Evolutionary conservation across 2,797 vertebrate species (phyloP).

Genomic region (Lepus townsendii): DNA sequence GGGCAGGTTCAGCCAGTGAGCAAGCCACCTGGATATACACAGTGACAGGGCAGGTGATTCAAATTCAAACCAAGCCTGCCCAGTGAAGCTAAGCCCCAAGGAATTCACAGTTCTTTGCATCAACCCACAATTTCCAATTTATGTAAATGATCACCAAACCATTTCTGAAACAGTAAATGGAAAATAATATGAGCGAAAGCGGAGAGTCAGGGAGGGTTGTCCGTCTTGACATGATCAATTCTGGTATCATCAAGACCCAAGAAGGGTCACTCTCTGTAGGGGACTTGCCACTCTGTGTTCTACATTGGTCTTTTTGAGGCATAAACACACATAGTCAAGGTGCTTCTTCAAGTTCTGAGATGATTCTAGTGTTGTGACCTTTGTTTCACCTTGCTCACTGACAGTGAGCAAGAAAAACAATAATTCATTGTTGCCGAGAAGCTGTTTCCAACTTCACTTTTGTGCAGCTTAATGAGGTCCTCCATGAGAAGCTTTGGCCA

Average conservation of each 20-base stretch:
- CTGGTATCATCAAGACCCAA: background rate
- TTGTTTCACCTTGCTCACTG: background rate
- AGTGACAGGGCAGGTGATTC: slow-evolving; percentile 14
- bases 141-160: background rate
- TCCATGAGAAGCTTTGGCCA: background rate
- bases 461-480: background rate
- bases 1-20: background rate
- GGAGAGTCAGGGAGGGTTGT: no score
- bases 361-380: background rate
- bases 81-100: background rate
- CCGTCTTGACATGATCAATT: background rate
- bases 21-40: background rate
- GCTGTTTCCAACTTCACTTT: background rate
- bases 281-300: background rate
- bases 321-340: background rate
- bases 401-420: background rate
- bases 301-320: background rate
- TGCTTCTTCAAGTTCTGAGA: background rate
- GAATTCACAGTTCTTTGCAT: background rate
- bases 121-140: background rate
- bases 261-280: background rate
- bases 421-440: background rate
- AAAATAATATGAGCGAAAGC: background rate
- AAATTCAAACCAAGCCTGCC: background rate
- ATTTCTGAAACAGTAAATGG: slow-evolving; percentile 29